Percentiles rank a stretch among this genome's conserved stretches.
Evolutionary conservation across 2,113 vertebrate genomes (phyloP).

Genomic region (Murina feae): DNA sequence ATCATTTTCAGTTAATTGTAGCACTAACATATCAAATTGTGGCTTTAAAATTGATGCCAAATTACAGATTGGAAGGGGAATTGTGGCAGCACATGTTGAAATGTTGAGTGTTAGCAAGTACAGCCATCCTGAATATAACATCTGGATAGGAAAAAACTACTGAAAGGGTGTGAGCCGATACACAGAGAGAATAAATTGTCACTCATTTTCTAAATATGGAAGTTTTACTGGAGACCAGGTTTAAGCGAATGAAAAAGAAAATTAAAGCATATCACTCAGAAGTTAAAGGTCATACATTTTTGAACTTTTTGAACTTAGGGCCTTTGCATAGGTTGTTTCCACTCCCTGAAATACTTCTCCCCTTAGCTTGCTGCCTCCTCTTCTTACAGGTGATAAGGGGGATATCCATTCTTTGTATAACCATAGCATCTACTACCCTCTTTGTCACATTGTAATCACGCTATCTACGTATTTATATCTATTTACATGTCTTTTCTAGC

Average conservation of each 20-base stretch:
- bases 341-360: not conserved
- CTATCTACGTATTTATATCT: not conserved
- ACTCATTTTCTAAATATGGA: not conserved
- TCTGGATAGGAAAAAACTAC: not conserved
- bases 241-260: not conserved
- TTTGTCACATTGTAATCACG: not conserved
- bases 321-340: not conserved
- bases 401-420: not conserved
- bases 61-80: not conserved
- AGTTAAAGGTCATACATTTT: not conserved
- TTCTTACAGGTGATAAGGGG: not conserved
- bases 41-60: not conserved
- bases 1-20: conserved; percentile 42
- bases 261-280: not conserved
- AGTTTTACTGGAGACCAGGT: not conserved
- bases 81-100: not conserved
- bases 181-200: not conserved
- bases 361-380: not conserved
- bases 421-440: not conserved
- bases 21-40: not conserved
- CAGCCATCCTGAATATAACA: not conserved
- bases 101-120: not conserved
- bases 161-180: not conserved
- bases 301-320: not conserved
- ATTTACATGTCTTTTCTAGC: not conserved